Conservation (phyloP, 1,140 invertebrate species). For the Cotesia vestalis region DNA sequence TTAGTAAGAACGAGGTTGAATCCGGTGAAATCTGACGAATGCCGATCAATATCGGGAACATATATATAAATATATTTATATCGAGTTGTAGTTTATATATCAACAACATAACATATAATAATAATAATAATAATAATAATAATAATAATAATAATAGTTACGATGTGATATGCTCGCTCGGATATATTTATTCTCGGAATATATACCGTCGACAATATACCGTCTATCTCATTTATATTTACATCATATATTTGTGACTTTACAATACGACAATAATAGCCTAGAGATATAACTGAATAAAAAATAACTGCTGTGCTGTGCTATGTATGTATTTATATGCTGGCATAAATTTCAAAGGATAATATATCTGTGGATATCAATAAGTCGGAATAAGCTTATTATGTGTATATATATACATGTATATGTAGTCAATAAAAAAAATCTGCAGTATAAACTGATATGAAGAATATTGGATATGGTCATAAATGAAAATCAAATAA, state of each 20-base stretch:
- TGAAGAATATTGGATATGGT: constrained; percentile 46
- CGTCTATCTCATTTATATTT: constrained; percentile 18
- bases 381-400: too few relatives aligned
- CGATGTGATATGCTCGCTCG: too few relatives aligned
- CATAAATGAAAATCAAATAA: constrained; percentile 68
- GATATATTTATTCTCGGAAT: too few relatives aligned
- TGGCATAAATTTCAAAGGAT: not conserved
- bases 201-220: too few relatives aligned
- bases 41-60: constrained; percentile 55
- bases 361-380: not conserved
- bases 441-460: constrained; percentile 1
- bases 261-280: too few relatives aligned
- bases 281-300: too few relatives aligned
- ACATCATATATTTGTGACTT: constrained; percentile 1
- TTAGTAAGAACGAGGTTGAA: constrained; percentile 58
- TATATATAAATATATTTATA: constrained; percentile 16
- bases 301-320: too few relatives aligned
- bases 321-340: too few relatives aligned
- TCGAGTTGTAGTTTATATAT: not conserved
- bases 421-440: not conserved
- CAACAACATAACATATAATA: not conserved
- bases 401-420: too few relatives aligned
- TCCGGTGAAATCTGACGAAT: constrained; percentile 56
- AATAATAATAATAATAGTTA: too few relatives aligned
- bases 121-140: not conserved